Conservation (phyloP, 2,113 vertebrate species). For the Pardalotus punctatus region DNA sequence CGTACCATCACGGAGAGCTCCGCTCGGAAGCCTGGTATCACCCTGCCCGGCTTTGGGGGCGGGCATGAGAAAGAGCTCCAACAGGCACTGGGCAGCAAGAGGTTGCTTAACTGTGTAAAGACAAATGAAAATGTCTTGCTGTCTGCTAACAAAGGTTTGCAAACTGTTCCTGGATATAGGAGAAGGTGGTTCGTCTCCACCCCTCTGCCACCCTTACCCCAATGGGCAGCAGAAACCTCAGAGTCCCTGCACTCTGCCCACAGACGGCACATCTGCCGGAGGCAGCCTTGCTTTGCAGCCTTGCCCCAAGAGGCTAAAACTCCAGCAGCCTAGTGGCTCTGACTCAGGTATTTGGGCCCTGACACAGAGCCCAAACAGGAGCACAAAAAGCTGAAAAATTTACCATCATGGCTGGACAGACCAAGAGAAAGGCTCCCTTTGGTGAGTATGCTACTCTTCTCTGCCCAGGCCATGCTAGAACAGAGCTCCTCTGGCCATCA, state of each 20-base stretch:
- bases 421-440: neutral
- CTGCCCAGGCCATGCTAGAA: neutral
- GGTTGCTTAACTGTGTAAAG: neutral
- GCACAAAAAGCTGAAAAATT: neutral
- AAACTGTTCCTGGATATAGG: neutral
- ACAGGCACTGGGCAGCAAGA: neutral
- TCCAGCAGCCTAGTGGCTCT: neutral
- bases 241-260: neutral
- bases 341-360: neutral
- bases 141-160: neutral
- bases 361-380: neutral
- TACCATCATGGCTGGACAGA: rapidly evolving
- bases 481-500: neutral
- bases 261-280: rapidly evolving
- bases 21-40: rapidly evolving
- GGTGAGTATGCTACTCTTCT: neutral
- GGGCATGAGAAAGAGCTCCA: neutral
- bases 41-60: neutral
- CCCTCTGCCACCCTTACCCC: neutral
- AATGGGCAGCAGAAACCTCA: neutral
- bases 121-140: neutral
- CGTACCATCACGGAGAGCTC: neutral
- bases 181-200: neutral
- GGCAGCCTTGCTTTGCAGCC: neutral
- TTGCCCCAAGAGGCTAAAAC: neutral